Conservation (phyloP, 2,797 vertebrate genomes). For the Paguma larvata region DNA sequence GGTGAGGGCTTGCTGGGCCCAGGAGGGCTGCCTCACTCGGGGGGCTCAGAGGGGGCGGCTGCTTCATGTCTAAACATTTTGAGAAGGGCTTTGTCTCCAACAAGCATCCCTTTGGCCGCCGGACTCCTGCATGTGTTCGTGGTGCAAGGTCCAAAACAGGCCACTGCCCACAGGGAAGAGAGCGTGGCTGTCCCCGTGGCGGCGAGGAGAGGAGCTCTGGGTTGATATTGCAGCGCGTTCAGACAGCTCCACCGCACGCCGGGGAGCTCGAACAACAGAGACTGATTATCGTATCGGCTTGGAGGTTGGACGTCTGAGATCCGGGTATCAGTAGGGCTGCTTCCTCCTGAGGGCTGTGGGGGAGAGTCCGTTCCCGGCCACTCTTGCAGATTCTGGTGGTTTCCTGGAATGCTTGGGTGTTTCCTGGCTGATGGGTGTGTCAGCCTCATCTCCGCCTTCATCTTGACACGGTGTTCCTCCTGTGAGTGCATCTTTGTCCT, state of each 20-base stretch:
- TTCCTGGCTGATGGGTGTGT: too few species aligned
- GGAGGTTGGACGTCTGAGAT: neutral
- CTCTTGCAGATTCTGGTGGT: neutral
- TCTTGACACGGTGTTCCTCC: accelerated
- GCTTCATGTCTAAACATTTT: neutral
- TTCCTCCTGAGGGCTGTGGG: neutral
- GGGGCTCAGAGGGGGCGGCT: neutral
- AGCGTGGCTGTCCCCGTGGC: accelerated
- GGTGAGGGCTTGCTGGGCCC: neutral
- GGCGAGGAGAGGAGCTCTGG: neutral
- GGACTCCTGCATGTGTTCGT: neutral
- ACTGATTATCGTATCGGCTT: accelerated
- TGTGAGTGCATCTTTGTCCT: accelerated
- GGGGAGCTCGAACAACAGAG: neutral
- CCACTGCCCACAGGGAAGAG: neutral
- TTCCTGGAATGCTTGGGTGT: too few species aligned
- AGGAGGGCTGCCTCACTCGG: neutral
- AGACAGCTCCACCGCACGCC: accelerated
- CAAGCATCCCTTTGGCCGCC: neutral
- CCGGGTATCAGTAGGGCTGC: accelerated
- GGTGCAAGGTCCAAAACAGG: neutral
- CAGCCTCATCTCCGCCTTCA: neutral
- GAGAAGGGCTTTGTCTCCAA: neutral
- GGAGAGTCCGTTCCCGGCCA: neutral
- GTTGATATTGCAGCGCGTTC: accelerated